These are phyloP conservation scores for Cantharis lateralis DNA, from an alignment of 2,888 invertebrate genomes.

Conservation along the genomic window DNA sequence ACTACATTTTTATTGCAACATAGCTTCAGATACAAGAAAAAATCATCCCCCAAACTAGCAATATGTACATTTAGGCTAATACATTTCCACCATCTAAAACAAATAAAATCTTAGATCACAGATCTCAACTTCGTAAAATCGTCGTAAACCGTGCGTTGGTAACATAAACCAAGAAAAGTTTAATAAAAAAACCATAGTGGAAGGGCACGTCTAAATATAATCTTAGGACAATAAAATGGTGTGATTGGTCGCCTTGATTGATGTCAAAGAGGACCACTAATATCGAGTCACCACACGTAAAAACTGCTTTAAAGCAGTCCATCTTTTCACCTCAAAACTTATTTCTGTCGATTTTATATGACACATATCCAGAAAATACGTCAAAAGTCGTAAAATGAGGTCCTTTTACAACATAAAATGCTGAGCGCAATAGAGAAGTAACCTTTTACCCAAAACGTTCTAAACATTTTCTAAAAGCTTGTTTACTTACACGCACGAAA, in stretches of 20 bases:
- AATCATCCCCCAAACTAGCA: constrained; percentile 50
- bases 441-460: constrained; percentile 24
- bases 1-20: constrained; percentile 48
- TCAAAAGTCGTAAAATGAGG: constrained; percentile 36
- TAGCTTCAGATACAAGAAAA: constrained; percentile 52
- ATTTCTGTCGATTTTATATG: constrained; percentile 29
- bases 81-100: constrained; percentile 51
- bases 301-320: neutral
- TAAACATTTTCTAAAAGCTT: constrained; percentile 1
- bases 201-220: constrained; percentile 36
- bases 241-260: constrained; percentile 36
- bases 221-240: constrained; percentile 35
- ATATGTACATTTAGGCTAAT: constrained; percentile 52
- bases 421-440: constrained; percentile 19
- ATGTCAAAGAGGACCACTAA: constrained; percentile 31
- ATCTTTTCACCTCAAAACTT: constrained; percentile 18
- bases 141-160: constrained; percentile 31
- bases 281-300: constrained; percentile 16
- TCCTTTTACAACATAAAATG: constrained; percentile 31
- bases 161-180: constrained; percentile 29
- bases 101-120: constrained; percentile 46
- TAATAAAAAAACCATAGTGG: constrained; percentile 31
- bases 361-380: constrained; percentile 33
- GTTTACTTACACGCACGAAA: neutral
- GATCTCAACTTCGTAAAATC: constrained; percentile 33